phyloP scores from a whole-genome alignment of 2,113 vertebrate species.

The Xiphophorus hellerii region DNA sequence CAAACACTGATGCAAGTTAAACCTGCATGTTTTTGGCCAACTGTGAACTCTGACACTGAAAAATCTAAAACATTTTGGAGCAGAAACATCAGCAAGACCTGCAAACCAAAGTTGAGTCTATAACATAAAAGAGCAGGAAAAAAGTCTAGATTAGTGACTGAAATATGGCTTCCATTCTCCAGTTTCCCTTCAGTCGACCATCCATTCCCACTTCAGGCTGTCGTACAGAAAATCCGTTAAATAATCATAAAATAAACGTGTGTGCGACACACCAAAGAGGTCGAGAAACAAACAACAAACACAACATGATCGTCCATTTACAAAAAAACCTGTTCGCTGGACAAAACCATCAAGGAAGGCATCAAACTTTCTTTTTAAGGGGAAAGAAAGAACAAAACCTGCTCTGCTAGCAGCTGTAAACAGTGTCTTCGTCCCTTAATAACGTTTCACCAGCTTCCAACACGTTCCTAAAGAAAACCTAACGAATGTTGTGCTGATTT shows the following conservation, averaged over 20 bases:
- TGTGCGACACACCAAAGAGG: constrained; percentile 31
- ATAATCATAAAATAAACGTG: constrained; percentile 53
- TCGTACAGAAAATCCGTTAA: constrained; percentile 49
- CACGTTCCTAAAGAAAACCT: neutral
- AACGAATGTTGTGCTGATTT: neutral
- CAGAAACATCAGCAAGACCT: neutral
- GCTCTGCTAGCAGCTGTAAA: constrained; percentile 59
- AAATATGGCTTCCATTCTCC: constrained; percentile 66
- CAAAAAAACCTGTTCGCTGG: constrained; percentile 40
- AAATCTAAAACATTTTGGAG: too few relatives aligned
- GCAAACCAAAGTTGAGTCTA: neutral
- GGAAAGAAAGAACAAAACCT: constrained; percentile 36
- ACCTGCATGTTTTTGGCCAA: neutral
- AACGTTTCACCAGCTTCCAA: constrained; percentile 28
- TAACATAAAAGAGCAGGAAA: constrained; percentile 5
- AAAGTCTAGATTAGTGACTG: constrained; percentile 7
- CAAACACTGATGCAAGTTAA: neutral
- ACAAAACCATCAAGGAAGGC: constrained; percentile 66
- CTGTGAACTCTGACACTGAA: neutral
- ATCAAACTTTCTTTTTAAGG: constrained; percentile 46
- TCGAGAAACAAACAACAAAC: constrained; percentile 35
- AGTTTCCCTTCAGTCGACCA: constrained; percentile 10
- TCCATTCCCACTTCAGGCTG: constrained; percentile 64
- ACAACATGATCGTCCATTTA: constrained; percentile 56
- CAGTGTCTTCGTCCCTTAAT: constrained; percentile 72